phyloP scores from a whole-genome alignment of 2,113 vertebrate genomes.

The Paramisgurnus dabryanus region DNA sequence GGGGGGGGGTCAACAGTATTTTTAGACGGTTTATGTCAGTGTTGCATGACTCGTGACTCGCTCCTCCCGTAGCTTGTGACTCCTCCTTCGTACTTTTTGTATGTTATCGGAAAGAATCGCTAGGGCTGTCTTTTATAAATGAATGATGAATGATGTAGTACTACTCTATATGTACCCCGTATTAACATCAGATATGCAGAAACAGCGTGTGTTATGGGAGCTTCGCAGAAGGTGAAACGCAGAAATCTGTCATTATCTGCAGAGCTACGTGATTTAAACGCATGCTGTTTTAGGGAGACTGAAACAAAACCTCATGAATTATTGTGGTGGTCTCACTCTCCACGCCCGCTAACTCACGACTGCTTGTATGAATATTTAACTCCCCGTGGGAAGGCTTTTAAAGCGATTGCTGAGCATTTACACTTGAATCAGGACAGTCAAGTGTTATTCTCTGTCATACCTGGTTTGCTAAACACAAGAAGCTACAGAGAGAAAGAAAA shows the following conservation, averaged over 20 bases:
- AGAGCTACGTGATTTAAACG: slow-evolving; percentile 58
- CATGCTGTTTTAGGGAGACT: slow-evolving; percentile 52
- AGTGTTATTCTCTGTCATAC: slow-evolving; percentile 43
- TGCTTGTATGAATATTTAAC: slow-evolving; percentile 73
- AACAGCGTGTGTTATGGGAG: no score
- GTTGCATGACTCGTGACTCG: no score
- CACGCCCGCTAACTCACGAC: slow-evolving; percentile 59
- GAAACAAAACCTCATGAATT: slow-evolving; percentile 71
- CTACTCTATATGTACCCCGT: no score
- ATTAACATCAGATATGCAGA: no score
- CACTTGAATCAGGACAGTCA: slow-evolving; percentile 49
- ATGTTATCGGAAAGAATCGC: no score
- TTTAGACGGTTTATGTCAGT: no score
- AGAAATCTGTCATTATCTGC: neutral
- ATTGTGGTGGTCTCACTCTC: slow-evolving; percentile 61
- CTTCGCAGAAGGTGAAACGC: no score
- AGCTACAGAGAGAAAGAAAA: neutral
- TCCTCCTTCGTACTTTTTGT: no score
- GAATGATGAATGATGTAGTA: no score
- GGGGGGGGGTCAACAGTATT: no score
- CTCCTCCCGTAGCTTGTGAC: no score
- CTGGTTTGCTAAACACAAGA: slow-evolving; percentile 49
- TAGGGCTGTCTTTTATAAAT: no score
- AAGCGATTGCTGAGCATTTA: slow-evolving; percentile 63
- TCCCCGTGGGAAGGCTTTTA: slow-evolving; percentile 64